Base-by-base conservation (phyloP, 1,140 invertebrate genomes). In the Gonatopus flavifemur region DNA sequence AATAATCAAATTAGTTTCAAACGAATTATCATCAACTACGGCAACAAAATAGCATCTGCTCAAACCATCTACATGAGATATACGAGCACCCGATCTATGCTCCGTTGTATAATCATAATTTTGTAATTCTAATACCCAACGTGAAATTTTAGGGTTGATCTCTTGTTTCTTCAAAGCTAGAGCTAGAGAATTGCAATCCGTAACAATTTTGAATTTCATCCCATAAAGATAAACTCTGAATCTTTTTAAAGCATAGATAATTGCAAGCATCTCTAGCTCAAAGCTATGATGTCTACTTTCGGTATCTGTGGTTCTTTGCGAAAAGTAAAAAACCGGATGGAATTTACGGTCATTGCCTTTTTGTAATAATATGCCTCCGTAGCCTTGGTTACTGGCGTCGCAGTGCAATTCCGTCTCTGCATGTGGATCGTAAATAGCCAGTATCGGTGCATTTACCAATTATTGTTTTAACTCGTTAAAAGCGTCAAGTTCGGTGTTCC, bases 201-300 rank as follows among this genome's bases (percentile, higher is more conserved):
- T 57, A 3, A 55, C 37, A 7, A 60, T 35, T 28, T 52, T 49
- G 47, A 57, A 60, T 6, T 52, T 32, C n/a, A 53, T 48, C 9
- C 61, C 65, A n/a, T 48, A 44, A 0, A 66, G 40, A 45, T 66
- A 66, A 20, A 59, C 33, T 2, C 59, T n/a, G 25, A 62, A 62
- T 28, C 46, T 7, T 18, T 20, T 1, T 18, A 49, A 33, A 5
- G 77, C 77, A 62, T 67, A 66, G 5, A 81, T 64, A 10, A 83
- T 72, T 1, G 80, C 78, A 32, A 83, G 16, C 3, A 35, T 47
- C 54, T 76, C 70, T 3, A 76, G 31, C 43, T 74, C 69, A 51
- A 69, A 75, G 10, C 62, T 70, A 7, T 55, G 55, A 47, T 67
- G 74, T 15, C 62, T 63, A 3, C 36, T 44, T 54, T 76, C 67